A percentile compares a stretch with the other conserved stretches of the same genome.
Evolutionary conservation across 1,140 invertebrate species (phyloP).

Genomic region (Pseudomyrmex pallidus): DNA sequence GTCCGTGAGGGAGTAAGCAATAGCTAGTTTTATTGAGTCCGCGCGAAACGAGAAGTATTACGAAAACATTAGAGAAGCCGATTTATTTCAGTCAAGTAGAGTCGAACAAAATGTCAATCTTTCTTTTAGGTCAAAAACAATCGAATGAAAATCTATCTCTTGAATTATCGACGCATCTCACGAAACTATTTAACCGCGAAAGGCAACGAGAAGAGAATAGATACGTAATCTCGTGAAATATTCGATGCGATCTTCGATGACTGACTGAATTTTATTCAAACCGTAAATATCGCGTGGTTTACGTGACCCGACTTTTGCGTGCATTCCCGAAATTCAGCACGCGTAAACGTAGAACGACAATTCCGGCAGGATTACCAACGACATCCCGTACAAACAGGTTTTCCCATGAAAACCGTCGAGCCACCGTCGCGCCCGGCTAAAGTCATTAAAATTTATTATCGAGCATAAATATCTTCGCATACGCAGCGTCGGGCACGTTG

Average conservation of each 20-base stretch:
- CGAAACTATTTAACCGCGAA: background rate
- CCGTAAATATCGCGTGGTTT: background rate
- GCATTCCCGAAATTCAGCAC: background rate
- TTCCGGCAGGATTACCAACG: background rate
- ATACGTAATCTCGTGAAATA: background rate
- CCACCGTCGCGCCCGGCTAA: background rate
- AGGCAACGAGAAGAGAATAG: constrained; percentile 1
- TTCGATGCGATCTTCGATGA: constrained; percentile 7
- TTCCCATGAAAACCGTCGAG: too few species aligned
- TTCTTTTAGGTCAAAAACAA: background rate
- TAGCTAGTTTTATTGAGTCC: constrained; percentile 44
- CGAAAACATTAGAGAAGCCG: background rate
- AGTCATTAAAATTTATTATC: constrained; percentile 34
- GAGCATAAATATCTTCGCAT: constrained; percentile 4
- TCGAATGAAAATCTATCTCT: background rate
- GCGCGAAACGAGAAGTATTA: constrained; percentile 15
- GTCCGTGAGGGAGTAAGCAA: constrained; percentile 17
- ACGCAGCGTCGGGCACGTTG: background rate
- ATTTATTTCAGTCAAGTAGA: background rate
- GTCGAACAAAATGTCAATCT: background rate
- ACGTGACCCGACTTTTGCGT: background rate
- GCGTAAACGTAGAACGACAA: background rate
- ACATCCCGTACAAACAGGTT: background rate
- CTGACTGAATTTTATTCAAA: constrained; percentile 1
- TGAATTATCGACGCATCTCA: background rate